These are phyloP conservation scores for Crax fasciolata DNA, from an alignment of 2,797 vertebrate genomes.

Conservation along the genomic window DNA sequence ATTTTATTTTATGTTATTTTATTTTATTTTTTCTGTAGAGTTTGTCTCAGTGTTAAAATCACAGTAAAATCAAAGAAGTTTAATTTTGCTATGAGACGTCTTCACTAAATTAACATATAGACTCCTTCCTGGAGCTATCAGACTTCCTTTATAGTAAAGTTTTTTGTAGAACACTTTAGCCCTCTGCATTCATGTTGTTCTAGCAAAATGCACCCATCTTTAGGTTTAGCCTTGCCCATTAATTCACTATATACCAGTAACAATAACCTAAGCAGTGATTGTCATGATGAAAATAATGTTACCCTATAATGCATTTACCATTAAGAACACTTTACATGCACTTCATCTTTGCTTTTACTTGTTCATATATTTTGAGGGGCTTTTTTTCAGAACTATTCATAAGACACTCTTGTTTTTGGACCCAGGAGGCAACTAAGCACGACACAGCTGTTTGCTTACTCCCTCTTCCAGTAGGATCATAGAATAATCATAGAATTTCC, in stretches of 20 bases:
- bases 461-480: no score
- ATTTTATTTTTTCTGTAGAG: neutral
- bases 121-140: neutral
- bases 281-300: neutral
- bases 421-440: no score
- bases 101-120: neutral
- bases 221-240: neutral
- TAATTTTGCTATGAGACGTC: neutral
- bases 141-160: neutral
- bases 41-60: neutral
- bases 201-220: fast-evolving
- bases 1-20: neutral
- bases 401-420: neutral
- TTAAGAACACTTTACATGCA: neutral
- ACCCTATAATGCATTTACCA: neutral
- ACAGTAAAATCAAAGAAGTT: neutral
- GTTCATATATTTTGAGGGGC: fast-evolving
- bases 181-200: neutral
- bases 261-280: neutral
- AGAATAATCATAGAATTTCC: no score
- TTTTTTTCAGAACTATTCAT: neutral
- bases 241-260: neutral
- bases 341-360: neutral
- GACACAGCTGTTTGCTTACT: no score
- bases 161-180: neutral